Conservation (phyloP, 2,888 invertebrate genomes). For the Drosophila pseudotakahashii region DNA sequence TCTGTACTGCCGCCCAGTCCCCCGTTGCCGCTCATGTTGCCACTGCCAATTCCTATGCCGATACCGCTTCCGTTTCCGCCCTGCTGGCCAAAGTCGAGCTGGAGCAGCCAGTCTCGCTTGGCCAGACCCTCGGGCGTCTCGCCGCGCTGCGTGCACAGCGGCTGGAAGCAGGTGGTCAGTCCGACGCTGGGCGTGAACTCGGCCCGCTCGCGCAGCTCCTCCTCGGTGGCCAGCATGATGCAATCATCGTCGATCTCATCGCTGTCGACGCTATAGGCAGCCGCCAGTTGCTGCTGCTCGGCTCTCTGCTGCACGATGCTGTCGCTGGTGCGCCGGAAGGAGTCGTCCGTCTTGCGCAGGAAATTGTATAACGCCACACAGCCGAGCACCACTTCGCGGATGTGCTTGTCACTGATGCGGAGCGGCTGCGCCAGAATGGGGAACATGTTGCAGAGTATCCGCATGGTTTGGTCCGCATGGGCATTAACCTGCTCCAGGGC, state of each 20-base stretch:
- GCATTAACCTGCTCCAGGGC: constrained; percentile 72
- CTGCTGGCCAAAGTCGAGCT: constrained; percentile 49
- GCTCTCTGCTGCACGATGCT: constrained; percentile 64
- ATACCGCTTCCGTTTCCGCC: constrained; percentile 14
- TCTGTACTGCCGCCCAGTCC: constrained; percentile 23
- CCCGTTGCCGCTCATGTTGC: constrained; percentile 35
- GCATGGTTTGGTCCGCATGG: constrained; percentile 75
- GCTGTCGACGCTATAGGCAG: constrained; percentile 65
- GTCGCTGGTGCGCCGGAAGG: constrained; percentile 79
- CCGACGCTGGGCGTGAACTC: constrained; percentile 81
- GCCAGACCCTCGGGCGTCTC: constrained; percentile 75
- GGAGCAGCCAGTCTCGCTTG: constrained; percentile 76
- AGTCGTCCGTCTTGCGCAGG: constrained; percentile 80
- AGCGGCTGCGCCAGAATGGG: constrained; percentile 81
- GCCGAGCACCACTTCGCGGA: constrained; percentile 81
- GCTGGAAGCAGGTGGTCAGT: constrained; percentile 78
- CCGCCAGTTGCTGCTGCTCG: constrained; percentile 65
- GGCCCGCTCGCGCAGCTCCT: constrained; percentile 78
- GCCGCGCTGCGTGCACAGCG: constrained; percentile 74
- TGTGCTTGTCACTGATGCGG: constrained; percentile 80
- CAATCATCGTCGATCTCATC: constrained; percentile 81
- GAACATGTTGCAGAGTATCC: constrained; percentile 82
- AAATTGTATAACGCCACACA: constrained; percentile 83
- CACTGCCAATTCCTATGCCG: constrained; percentile 24
- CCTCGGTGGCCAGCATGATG: constrained; percentile 78